A percentile compares a stretch with the other conserved stretches of the same genome.
phyloP scores from a whole-genome alignment of 2,888 invertebrate genomes.

The Hirtodrosophila confusa region DNA sequence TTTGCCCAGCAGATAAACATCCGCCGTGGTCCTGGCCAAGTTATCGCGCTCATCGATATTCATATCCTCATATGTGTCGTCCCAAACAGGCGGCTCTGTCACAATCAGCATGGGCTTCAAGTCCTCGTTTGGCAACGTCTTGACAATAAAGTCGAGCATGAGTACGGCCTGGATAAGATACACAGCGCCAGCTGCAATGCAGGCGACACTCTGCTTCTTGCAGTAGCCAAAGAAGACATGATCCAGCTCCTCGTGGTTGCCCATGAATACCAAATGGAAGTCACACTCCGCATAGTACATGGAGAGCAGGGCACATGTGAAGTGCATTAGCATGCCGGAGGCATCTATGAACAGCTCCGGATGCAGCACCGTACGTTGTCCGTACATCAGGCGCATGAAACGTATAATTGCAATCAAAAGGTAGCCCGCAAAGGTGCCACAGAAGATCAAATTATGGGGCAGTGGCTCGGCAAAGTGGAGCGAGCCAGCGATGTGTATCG shows the following conservation, averaged over 20 bases:
- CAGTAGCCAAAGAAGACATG: conserved; percentile 55
- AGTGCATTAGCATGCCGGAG: conserved; percentile 43
- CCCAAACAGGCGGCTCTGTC: conserved; percentile 16
- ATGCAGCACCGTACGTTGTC: conserved; percentile 37
- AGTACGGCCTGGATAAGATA: conserved; percentile 47
- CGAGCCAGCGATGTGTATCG: conserved; percentile 55
- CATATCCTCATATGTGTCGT: conserved; percentile 2
- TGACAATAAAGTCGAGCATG: conserved; percentile 35
- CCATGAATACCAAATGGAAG: conserved; percentile 68
- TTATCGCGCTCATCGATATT: conserved; percentile 26
- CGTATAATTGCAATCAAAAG: conserved; percentile 48
- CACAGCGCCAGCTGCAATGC: conserved; percentile 41
- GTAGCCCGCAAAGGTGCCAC: conserved; percentile 66
- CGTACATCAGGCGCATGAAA: conserved; percentile 34
- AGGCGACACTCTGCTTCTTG: conserved; percentile 54
- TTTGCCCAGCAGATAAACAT: conserved; percentile 36
- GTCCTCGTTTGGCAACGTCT: conserved; percentile 15
- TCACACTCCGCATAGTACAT: conserved; percentile 70
- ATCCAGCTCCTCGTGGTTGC: conserved; percentile 50
- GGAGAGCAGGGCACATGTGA: conserved; percentile 35
- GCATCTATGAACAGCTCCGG: conserved; percentile 42
- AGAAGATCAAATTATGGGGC: conserved; percentile 66
- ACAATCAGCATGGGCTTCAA: conserved; percentile 2
- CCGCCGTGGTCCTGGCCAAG: conserved; percentile 17
- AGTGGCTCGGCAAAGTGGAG: conserved; percentile 51